phyloP scores from a whole-genome alignment of 2,113 vertebrate species.

The Salvelinus sp. region DNA sequence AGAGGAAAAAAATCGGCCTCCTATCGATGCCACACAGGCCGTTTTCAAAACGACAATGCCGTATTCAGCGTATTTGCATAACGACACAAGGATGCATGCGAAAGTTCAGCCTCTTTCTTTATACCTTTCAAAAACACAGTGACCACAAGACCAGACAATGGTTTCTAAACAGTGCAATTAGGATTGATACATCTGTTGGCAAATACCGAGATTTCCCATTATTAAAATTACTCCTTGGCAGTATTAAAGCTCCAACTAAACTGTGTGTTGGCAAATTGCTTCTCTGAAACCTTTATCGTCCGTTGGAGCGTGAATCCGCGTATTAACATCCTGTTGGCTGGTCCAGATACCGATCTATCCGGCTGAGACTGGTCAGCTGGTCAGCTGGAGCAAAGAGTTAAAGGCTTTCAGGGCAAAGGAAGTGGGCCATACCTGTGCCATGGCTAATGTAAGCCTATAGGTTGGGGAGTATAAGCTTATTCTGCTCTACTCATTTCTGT shows the following conservation, averaged over 20 bases:
- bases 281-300: constrained; percentile 59
- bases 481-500: not conserved
- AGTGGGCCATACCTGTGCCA: not conserved
- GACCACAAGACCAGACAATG: constrained; percentile 46
- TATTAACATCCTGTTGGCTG: constrained; percentile 52
- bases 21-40: too few relatives aligned
- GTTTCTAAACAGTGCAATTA: constrained; percentile 65
- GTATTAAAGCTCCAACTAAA: constrained; percentile 54
- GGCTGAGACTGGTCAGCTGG: constrained; percentile 27
- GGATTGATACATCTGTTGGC: constrained; percentile 60
- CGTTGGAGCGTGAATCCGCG: constrained; percentile 54
- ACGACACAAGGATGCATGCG: not conserved
- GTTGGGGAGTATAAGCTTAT: not conserved
- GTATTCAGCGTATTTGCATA: constrained; percentile 38
- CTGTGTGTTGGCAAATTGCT: constrained; percentile 67
- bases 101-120: constrained; percentile 8
- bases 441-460: not conserved
- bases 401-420: not conserved
- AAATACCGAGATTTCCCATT: constrained; percentile 57
- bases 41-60: constrained; percentile 23
- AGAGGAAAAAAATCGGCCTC: too few relatives aligned
- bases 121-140: constrained; percentile 29
- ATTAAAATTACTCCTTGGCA: constrained; percentile 63
- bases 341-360: constrained; percentile 55
- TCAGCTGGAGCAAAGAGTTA: not conserved